Percentiles rank a stretch among this genome's conserved stretches.
Conservation (phyloP, 1,140 invertebrate species). For the Cherax quadricarinatus region DNA sequence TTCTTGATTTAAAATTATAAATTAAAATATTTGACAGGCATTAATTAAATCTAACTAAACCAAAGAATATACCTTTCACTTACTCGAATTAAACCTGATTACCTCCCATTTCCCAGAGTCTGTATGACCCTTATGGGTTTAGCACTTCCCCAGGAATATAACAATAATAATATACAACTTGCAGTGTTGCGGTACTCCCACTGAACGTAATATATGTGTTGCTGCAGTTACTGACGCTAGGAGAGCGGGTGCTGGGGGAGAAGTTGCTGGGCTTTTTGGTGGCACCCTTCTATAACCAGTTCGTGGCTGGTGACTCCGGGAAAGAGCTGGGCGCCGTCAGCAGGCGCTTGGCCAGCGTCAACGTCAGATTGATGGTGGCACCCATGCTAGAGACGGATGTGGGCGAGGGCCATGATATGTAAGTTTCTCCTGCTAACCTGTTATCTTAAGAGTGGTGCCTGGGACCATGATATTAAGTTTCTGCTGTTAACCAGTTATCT, state of each 20-base stretch:
- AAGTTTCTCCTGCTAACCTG: slow-evolving; percentile 14
- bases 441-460: slow-evolving; percentile 66
- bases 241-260: slow-evolving; percentile 72
- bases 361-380: slow-evolving; percentile 76
- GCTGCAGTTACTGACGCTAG: slow-evolving; percentile 74
- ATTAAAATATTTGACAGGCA: too few species aligned
- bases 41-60: too few species aligned
- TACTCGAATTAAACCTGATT: too few species aligned
- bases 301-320: slow-evolving; percentile 76
- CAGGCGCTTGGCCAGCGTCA: slow-evolving; percentile 70
- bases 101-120: too few species aligned
- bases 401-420: slow-evolving; percentile 72
- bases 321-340: slow-evolving; percentile 73
- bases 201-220: neutral
- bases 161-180: too few species aligned
- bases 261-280: slow-evolving; percentile 70
- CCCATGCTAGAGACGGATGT: slow-evolving; percentile 77
- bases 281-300: slow-evolving; percentile 75
- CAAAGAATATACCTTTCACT: too few species aligned
- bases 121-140: too few species aligned
- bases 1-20: too few species aligned
- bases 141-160: too few species aligned
- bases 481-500: neutral
- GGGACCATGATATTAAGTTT: slow-evolving; percentile 63
- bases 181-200: too few species aligned